A percentile compares a stretch with the other conserved stretches of the same genome.
Evolutionary conservation across 2,797 vertebrate genomes (phyloP).

Genomic region (Mormyrus proboscirostris): DNA sequence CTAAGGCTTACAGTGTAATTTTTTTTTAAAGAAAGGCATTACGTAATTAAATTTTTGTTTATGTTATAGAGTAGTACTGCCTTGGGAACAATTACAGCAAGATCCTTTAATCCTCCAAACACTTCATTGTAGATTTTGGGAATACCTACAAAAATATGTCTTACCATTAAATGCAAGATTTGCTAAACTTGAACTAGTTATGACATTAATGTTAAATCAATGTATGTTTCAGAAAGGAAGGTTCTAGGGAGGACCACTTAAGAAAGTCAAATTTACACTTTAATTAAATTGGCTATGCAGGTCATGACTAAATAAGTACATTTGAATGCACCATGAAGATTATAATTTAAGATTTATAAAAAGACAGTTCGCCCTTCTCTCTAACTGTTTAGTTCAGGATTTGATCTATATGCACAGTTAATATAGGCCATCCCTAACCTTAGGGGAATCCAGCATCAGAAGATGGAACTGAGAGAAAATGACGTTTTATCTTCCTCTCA

Average conservation of each 20-base stretch:
- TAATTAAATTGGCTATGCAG: neutral
- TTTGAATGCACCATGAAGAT: neutral
- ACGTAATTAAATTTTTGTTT: slow-evolving; percentile 9
- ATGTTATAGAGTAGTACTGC: neutral
- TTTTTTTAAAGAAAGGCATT: neutral
- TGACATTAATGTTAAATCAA: neutral
- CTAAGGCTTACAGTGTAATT: neutral
- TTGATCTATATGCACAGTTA: neutral
- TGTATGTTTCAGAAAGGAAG: neutral
- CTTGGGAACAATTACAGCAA: neutral
- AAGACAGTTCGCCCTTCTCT: neutral
- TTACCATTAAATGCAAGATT: neutral
- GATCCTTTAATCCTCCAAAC: neutral
- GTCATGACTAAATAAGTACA: neutral
- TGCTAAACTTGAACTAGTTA: neutral
- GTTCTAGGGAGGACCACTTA: neutral
- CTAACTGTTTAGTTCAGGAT: neutral
- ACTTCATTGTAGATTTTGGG: neutral
- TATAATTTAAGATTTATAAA: neutral
- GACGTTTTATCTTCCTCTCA: neutral
- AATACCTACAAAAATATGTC: neutral
- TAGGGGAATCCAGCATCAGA: neutral
- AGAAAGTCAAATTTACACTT: neutral
- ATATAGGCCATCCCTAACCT: neutral
- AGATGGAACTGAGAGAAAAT: neutral